Evolutionary conservation across 2,888 invertebrate genomes (phyloP).

Genomic region (Drosophila paramelanica): DNA sequence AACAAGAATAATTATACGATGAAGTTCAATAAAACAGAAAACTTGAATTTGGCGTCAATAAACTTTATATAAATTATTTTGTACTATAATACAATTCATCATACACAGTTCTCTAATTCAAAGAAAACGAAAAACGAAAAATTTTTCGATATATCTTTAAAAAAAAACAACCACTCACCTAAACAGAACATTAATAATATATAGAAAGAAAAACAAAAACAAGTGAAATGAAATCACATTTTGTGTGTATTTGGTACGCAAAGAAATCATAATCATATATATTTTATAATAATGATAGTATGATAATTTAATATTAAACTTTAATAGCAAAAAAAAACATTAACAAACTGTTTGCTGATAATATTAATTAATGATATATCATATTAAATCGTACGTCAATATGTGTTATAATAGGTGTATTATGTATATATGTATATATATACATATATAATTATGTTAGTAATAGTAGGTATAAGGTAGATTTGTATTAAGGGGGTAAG

Average conservation of each 20-base stretch:
- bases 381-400: constrained; percentile 48
- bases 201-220: constrained; percentile 6
- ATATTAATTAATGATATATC: constrained; percentile 23
- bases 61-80: neutral
- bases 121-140: no score
- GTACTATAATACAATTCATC: no score
- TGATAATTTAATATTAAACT: constrained; percentile 31
- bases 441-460: constrained; percentile 6
- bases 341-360: constrained; percentile 56
- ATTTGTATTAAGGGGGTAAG: neutral
- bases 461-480: constrained; percentile 13
- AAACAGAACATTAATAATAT: constrained; percentile 1
- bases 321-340: constrained; percentile 43
- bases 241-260: constrained; percentile 77
- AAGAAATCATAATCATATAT: constrained; percentile 62
- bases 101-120: no score
- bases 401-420: constrained; percentile 18
- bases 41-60: constrained; percentile 2
- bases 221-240: constrained; percentile 67
- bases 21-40: neutral
- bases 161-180: neutral
- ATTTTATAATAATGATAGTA: constrained; percentile 48
- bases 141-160: no score
- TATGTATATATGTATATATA: constrained; percentile 14
- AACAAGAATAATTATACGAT: neutral